A percentile compares a stretch with the other conserved stretches of the same genome.
These are phyloP conservation scores for Xyrauchen texanus DNA, from an alignment of 2,113 vertebrate species.

Conservation along the genomic window DNA sequence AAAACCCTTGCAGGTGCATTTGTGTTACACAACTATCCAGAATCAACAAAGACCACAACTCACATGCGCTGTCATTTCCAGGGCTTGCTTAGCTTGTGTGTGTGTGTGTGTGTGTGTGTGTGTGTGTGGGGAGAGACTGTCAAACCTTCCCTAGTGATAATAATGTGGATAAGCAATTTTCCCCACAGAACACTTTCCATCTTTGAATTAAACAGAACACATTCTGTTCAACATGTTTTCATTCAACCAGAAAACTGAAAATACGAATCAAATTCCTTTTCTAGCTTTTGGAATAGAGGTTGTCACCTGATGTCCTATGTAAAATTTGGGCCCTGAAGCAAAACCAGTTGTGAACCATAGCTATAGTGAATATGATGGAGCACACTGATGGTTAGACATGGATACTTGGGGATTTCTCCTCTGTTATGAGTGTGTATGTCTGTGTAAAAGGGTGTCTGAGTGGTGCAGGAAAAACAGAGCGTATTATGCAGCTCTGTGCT, in stretches of 20 bases:
- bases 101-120: slow-evolving; percentile 1
- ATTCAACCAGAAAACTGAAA: no score
- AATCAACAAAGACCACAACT: slow-evolving; percentile 37
- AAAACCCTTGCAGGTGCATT: slow-evolving; percentile 45
- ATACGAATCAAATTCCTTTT: no score
- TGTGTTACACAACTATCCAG: slow-evolving; percentile 43
- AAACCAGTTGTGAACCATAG: no score
- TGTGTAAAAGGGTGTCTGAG: not conserved
- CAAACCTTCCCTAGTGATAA: not conserved
- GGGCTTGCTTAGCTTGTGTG: slow-evolving; percentile 7
- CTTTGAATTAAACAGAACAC: not conserved
- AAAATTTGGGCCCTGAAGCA: not conserved
- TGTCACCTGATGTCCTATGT: no score
- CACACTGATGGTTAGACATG: no score
- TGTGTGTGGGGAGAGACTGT: not conserved
- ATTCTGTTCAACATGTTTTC: no score
- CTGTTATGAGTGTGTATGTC: slow-evolving; percentile 26
- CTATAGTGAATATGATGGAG: no score
- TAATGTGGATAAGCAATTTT: not conserved
- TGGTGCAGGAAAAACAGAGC: slow-evolving; percentile 1
- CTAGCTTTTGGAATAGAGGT: no score
- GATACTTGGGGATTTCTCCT: no score
- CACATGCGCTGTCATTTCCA: slow-evolving; percentile 28
- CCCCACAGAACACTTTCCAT: not conserved
- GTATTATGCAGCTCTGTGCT: slow-evolving; percentile 1